A percentile compares a stretch with the other conserved stretches of the same genome.
These are phyloP conservation scores for Passer domesticus DNA, from an alignment of 2,113 vertebrate genomes.

Conservation along the genomic window DNA sequence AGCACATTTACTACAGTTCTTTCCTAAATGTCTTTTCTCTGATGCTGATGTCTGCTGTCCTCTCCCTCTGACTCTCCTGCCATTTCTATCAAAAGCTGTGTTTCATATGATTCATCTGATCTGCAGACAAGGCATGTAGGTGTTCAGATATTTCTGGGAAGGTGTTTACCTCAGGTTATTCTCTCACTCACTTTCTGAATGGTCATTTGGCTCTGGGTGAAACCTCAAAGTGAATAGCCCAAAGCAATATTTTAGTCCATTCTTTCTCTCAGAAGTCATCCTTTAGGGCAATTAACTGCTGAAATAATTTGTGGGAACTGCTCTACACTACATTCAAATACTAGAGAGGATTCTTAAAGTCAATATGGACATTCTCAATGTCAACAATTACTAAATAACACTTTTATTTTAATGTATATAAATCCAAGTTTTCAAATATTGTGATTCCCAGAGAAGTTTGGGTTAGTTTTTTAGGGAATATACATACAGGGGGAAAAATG, in stretches of 20 bases:
- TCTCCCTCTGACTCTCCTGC: background rate
- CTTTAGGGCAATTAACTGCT: background rate
- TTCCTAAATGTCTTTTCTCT: background rate
- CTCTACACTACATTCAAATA: background rate
- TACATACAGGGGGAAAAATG: background rate
- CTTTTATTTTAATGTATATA: background rate
- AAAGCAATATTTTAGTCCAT: background rate
- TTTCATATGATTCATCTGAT: background rate
- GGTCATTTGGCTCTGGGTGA: background rate
- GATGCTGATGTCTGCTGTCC: background rate
- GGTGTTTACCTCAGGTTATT: background rate
- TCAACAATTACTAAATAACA: background rate
- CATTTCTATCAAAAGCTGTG: background rate
- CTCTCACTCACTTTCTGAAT: background rate
- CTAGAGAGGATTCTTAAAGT: background rate
- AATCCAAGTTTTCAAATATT: background rate
- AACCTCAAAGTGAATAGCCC: background rate
- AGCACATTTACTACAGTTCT: background rate
- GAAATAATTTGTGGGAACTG: background rate
- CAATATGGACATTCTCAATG: background rate
- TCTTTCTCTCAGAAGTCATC: background rate
- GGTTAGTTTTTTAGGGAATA: background rate
- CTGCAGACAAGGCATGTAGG: background rate
- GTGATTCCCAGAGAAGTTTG: background rate
- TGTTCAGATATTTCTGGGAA: background rate